Evolutionary conservation across 2,113 vertebrate species (phyloP), one percentile per base, ranked within the genome.

Genomic region (Indicator maculatus): DNA sequence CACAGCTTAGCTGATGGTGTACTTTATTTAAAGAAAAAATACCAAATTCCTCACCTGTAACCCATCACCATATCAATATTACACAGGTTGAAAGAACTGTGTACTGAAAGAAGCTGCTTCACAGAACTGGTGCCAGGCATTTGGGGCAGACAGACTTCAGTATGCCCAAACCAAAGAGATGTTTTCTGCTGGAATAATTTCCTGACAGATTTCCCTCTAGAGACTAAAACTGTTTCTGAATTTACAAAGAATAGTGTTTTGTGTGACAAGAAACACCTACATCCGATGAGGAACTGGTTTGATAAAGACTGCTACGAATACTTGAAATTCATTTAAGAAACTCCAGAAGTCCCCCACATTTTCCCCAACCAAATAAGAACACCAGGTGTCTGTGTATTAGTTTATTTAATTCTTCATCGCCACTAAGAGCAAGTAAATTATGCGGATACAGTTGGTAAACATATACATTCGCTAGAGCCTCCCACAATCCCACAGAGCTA

Each of bases 401-500:
- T 95, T 94, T 93, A 95, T 96, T 96, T 88, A 93, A 79, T 84
- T 94, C 41, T 95, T 80, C 39, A 91, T 94, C 73, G 24, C 33
- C 78, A 88, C 93, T 95, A 95, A 94, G 79, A 96, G 81, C 83
- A 96, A 93, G 90, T 91, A 78, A 88, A 92, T 87, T 94, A 75
- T 63, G 76, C 56, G 69, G 81, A 95, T 95, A 91, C 79, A 95
- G 72, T 47, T 52, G 83, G 83, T 94, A 50, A 87, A 91, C 79
- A 93, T 93, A 69, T 55, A 75, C 50, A 82, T 90, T 96, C 6
- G 4, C 90, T 91, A 93, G 80, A 86, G 82, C 63, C 82, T 87
- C 85, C 81, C 65, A 90, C 74, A 71, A 86, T 75, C 88, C 80
- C 87, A 87, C 88, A 92, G 66, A 93, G 65, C 85, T 90, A 90